phyloP scores from a whole-genome alignment of 1,140 invertebrate species.

The Rhopalosiphum maidis region DNA sequence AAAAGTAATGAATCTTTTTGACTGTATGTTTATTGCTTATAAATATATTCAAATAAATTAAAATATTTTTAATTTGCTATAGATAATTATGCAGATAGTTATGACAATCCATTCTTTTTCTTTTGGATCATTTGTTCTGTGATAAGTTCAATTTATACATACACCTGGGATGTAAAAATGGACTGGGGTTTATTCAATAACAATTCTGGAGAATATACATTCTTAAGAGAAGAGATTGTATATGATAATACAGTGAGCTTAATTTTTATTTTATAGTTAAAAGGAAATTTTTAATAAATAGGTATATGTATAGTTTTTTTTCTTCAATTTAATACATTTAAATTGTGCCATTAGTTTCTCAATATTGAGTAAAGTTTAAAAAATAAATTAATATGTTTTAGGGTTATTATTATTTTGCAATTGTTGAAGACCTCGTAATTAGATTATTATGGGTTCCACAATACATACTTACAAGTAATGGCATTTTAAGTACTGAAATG shows the following conservation, averaged over 20 bases:
- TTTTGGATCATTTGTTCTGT: slow-evolving; percentile 78
- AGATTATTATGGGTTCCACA: slow-evolving; percentile 83
- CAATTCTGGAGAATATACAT: slow-evolving; percentile 81
- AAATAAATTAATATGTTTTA: slow-evolving; percentile 58
- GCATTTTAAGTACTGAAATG: slow-evolving; percentile 75
- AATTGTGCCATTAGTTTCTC: neutral
- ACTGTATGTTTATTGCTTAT: neutral
- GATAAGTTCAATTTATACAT: slow-evolving; percentile 83
- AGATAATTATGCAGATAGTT: slow-evolving; percentile 70
- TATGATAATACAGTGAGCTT: slow-evolving; percentile 71
- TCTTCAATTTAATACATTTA: neutral
- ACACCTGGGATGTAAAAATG: slow-evolving; percentile 97
- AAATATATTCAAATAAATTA: neutral
- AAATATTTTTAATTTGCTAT: slow-evolving; percentile 59
- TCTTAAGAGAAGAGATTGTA: slow-evolving; percentile 79
- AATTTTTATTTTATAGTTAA: neutral
- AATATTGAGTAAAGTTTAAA: neutral
- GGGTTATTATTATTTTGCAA: slow-evolving; percentile 79
- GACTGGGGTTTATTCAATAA: slow-evolving; percentile 97
- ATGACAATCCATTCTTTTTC: slow-evolving; percentile 82
- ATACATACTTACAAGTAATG: slow-evolving; percentile 78
- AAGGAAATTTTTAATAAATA: neutral
- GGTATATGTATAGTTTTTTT: neutral
- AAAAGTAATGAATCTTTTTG: slow-evolving; percentile 18
- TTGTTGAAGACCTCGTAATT: slow-evolving; percentile 82